phyloP scores from a whole-genome alignment of 1,140 invertebrate genomes.

The Drosophila pseudoobscura region DNA sequence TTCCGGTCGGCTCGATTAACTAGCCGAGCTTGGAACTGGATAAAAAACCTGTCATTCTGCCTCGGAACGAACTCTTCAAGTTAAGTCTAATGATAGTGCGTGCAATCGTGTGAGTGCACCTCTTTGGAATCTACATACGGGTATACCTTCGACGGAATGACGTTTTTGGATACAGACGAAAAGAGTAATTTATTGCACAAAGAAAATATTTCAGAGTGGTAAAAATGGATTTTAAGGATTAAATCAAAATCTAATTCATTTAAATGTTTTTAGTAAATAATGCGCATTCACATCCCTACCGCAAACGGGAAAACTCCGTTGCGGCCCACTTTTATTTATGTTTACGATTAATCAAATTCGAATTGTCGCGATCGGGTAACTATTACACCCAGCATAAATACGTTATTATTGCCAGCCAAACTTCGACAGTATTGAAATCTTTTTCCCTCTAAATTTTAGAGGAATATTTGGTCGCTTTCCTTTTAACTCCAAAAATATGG shows the following conservation, averaged over 20 bases:
- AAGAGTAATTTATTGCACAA: no score
- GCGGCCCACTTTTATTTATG: no score
- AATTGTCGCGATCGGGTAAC: no score
- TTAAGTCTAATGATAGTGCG: slow-evolving; percentile 54
- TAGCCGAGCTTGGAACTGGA: slow-evolving; percentile 58
- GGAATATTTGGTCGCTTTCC: no score
- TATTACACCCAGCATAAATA: no score
- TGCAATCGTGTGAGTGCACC: slow-evolving; percentile 28
- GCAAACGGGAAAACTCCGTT: no score
- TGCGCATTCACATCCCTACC: no score
- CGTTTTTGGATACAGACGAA: slow-evolving; percentile 1
- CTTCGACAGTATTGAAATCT: not conserved
- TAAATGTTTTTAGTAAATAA: no score
- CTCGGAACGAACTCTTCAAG: slow-evolving; percentile 15
- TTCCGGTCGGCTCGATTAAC: slow-evolving; percentile 45
- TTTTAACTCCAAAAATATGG: not conserved
- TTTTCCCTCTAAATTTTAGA: not conserved
- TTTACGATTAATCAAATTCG: no score
- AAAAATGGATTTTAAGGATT: no score
- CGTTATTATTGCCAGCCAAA: not conserved
- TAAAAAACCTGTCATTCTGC: slow-evolving; percentile 62
- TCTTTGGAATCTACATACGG: slow-evolving; percentile 3
- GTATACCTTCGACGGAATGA: slow-evolving; percentile 2
- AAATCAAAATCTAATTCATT: no score
- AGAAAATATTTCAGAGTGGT: no score